phyloP scores from a whole-genome alignment of 2,113 vertebrate species.

The Microcebus murinus region DNA sequence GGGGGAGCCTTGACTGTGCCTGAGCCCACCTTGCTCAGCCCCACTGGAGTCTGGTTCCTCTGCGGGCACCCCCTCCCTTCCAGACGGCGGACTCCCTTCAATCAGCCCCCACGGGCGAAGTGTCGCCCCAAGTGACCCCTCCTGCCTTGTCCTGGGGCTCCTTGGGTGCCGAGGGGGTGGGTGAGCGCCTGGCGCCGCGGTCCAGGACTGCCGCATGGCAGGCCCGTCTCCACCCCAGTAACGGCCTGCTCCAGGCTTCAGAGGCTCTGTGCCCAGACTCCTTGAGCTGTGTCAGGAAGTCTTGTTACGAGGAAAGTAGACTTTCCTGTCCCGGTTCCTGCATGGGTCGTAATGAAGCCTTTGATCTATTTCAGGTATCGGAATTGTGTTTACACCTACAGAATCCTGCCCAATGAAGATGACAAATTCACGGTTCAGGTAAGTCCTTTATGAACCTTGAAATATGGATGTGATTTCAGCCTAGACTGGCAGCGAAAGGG shows the following conservation, averaged over 20 bases:
- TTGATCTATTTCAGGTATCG: slow-evolving; percentile 90
- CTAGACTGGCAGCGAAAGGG: background rate
- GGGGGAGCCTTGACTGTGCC: background rate
- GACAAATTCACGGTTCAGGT: slow-evolving; percentile 97
- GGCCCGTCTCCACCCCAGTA: background rate
- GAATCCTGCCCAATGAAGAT: slow-evolving; percentile 96
- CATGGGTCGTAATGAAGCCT: background rate
- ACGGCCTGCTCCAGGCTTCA: background rate
- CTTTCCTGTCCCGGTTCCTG: background rate
- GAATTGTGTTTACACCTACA: slow-evolving; percentile 97
- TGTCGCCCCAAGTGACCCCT: background rate
- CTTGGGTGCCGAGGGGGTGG: background rate
- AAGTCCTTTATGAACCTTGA: slow-evolving; percentile 55
- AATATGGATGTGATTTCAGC: background rate
- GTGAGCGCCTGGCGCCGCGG: rapidly evolving
- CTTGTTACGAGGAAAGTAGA: background rate
- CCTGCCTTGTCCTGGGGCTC: background rate
- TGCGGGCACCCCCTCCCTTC: background rate
- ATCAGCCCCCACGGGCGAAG: background rate
- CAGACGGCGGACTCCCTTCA: rapidly evolving
- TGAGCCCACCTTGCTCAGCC: too few relatives aligned
- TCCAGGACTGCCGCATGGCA: rapidly evolving
- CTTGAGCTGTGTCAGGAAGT: background rate
- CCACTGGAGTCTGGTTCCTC: slow-evolving; percentile 16
- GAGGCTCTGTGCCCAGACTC: background rate